Percentiles rank a stretch among this genome's conserved stretches.
phyloP scores from a whole-genome alignment of 2,113 vertebrate species.

The Willisornis vidua region DNA sequence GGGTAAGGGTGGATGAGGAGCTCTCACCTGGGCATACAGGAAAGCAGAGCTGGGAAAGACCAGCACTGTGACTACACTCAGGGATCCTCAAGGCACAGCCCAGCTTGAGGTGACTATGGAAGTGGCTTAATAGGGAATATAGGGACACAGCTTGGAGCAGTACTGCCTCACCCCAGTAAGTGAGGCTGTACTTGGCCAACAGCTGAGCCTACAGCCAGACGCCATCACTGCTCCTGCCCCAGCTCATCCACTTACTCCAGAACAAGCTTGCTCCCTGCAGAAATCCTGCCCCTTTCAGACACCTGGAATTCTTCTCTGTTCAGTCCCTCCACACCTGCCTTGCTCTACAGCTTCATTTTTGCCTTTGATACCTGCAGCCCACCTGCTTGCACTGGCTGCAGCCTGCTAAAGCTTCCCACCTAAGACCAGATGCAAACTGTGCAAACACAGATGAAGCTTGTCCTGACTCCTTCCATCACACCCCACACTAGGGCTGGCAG shows the following conservation, averaged over 20 bases:
- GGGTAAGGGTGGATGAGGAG: background rate
- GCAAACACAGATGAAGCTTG: background rate
- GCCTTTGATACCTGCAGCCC: background rate
- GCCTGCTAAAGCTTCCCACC: background rate
- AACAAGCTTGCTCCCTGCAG: background rate
- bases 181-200: accelerated
- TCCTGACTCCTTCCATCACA: background rate
- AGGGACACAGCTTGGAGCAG: background rate
- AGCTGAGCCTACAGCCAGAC: background rate
- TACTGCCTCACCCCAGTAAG: accelerated
- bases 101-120: background rate
- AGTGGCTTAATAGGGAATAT: background rate
- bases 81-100: background rate
- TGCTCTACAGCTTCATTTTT: background rate
- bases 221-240: background rate
- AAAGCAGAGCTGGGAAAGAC: background rate
- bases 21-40: background rate
- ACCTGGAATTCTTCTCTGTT: background rate
- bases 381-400: background rate
- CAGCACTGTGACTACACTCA: accelerated
- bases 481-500: background rate
- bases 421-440: background rate
- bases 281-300: background rate
- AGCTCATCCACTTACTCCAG: background rate
- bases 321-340: background rate